Percentiles rank a stretch among this genome's conserved stretches.
Conservation (phyloP, 2,888 invertebrate species). For the Achlya flavicornis region DNA sequence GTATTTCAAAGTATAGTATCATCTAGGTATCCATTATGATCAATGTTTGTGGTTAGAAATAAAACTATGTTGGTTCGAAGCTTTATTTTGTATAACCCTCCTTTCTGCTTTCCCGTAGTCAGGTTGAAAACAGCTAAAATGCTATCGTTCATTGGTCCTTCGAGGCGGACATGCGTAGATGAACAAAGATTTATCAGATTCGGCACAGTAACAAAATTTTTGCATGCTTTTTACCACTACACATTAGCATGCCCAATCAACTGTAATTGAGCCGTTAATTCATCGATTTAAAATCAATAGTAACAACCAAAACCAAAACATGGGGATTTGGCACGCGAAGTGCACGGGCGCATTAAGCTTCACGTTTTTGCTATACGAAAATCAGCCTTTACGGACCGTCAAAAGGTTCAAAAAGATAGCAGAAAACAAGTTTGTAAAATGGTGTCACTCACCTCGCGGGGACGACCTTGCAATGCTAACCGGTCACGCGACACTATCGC, state of each 20-base stretch:
- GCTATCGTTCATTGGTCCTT: conserved; percentile 19
- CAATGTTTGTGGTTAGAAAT: neutral
- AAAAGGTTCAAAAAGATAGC: conserved; percentile 28
- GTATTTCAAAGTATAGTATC: too few relatives aligned
- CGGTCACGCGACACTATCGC: conserved; percentile 65
- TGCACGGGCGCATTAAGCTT: conserved; percentile 45
- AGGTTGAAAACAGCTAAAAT: too few relatives aligned
- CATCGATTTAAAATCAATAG: conserved; percentile 65
- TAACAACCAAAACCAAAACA: conserved; percentile 59
- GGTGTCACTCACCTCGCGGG: conserved; percentile 73
- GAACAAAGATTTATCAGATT: conserved; percentile 42
- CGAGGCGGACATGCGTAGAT: conserved; percentile 33
- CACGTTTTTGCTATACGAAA: conserved; percentile 19
- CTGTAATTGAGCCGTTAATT: conserved; percentile 50
- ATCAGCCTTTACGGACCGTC: conserved; percentile 6
- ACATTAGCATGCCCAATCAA: conserved; percentile 44
- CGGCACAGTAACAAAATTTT: conserved; percentile 46
- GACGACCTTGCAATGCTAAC: conserved; percentile 84
- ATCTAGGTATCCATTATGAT: too few relatives aligned
- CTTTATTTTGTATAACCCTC: too few relatives aligned
- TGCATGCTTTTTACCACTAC: conserved; percentile 43
- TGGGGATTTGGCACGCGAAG: conserved; percentile 69
- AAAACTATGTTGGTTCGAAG: neutral
- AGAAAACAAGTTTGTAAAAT: conserved; percentile 25
- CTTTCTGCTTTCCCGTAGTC: too few relatives aligned